Evolutionary conservation across 2,797 vertebrate genomes (phyloP).

Genomic region (Chanos chanos): DNA sequence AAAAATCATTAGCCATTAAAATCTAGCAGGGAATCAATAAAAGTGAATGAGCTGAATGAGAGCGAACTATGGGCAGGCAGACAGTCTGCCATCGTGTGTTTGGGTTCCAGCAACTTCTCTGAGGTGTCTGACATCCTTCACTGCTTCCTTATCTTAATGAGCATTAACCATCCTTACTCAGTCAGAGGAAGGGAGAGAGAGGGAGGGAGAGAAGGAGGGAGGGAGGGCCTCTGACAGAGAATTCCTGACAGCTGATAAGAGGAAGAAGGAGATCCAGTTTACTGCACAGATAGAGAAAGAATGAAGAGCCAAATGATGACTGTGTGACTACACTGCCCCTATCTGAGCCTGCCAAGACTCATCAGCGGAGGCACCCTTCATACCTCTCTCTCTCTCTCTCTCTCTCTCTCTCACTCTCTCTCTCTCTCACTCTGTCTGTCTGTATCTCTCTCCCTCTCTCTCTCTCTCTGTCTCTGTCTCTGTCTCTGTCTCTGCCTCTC

Average conservation of each 20-base stretch:
- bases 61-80: slow-evolving; percentile 40
- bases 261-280: slow-evolving; percentile 78
- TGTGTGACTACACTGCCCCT: slow-evolving; percentile 68
- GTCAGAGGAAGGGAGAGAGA: slow-evolving; percentile 44
- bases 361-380: slow-evolving; percentile 15
- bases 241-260: slow-evolving; percentile 80
- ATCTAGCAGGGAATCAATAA: too few species aligned
- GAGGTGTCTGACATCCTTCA: slow-evolving; percentile 60
- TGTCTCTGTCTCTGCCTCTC: slow-evolving; percentile 1
- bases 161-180: slow-evolving; percentile 70
- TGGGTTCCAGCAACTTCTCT: slow-evolving; percentile 60
- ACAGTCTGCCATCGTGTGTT: slow-evolving; percentile 54
- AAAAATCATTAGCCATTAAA: too few species aligned
- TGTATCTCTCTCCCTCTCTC: neutral
- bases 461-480: neutral
- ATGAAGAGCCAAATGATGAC: slow-evolving; percentile 75
- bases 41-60: slow-evolving; percentile 5
- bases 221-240: slow-evolving; percentile 63
- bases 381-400: neutral
- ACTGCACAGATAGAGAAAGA: slow-evolving; percentile 79
- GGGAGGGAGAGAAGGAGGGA: neutral
- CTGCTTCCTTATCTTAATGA: slow-evolving; percentile 67
- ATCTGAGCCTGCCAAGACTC: slow-evolving; percentile 67
- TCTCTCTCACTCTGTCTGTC: neutral
- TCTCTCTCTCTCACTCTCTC: slow-evolving; percentile 8